phyloP scores from a whole-genome alignment of 2,797 vertebrate species.

The Myotis planiceps region DNA sequence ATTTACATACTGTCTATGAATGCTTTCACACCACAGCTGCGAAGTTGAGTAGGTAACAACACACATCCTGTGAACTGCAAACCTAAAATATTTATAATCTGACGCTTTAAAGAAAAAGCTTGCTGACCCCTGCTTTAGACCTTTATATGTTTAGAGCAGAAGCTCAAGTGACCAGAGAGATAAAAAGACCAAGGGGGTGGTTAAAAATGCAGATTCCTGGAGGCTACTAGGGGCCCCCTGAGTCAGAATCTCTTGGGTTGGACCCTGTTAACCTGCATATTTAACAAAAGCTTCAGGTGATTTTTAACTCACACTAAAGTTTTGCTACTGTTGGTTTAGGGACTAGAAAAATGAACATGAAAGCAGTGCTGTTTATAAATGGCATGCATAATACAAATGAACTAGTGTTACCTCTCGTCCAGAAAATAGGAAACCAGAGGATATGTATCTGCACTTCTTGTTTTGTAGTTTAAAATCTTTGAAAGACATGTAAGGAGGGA shows the following conservation, averaged over 20 bases:
- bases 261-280: background rate
- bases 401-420: background rate
- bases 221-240: background rate
- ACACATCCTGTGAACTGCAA: background rate
- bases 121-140: background rate
- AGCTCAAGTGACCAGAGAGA: background rate
- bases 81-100: background rate
- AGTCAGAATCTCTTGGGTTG: background rate
- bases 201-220: background rate
- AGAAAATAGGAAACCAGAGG: background rate
- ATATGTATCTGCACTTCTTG: background rate
- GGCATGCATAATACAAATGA: background rate
- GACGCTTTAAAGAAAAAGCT: background rate
- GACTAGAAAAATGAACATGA: background rate
- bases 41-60: background rate
- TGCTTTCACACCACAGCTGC: background rate
- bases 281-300: background rate
- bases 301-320: background rate
- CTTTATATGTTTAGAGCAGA: conserved; percentile 5
- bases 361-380: background rate
- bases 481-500: background rate
- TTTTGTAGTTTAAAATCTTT: conserved; percentile 7
- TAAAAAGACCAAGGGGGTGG: background rate
- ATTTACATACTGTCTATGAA: background rate
- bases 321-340: conserved; percentile 11